A percentile compares a stretch with the other conserved stretches of the same genome.
phyloP scores from a whole-genome alignment of 1,140 invertebrate genomes.

The Mamestra configurata region DNA sequence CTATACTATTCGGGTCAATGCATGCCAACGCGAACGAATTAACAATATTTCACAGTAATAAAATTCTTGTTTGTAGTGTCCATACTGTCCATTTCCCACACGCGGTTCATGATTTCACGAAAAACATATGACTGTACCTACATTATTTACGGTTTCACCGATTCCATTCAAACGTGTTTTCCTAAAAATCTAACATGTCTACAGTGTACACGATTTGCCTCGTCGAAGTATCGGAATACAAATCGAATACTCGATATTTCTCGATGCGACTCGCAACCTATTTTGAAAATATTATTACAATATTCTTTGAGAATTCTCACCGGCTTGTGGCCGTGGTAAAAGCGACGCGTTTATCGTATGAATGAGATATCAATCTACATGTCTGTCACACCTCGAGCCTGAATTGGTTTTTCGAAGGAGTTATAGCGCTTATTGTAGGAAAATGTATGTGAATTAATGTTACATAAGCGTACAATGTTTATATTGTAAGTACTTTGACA shows the following conservation, averaged over 20 bases:
- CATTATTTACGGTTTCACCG: background rate
- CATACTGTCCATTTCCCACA: background rate
- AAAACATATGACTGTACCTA: background rate
- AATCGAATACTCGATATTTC: conserved; percentile 39
- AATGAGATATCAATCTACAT: conserved; percentile 40
- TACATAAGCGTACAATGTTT: too few species aligned
- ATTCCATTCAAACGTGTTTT: background rate
- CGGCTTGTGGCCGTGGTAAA: background rate
- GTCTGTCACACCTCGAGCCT: conserved; percentile 12
- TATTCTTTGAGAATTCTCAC: conserved; percentile 31
- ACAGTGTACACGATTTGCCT: conserved; percentile 11
- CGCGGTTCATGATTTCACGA: background rate
- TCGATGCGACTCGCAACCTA: conserved; percentile 2
- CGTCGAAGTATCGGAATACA: conserved; percentile 34
- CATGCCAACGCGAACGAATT: too few species aligned
- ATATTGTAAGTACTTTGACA: too few species aligned
- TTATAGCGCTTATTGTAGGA: conserved; percentile 25
- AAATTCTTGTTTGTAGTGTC: background rate
- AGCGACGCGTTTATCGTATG: conserved; percentile 31
- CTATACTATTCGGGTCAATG: too few species aligned
- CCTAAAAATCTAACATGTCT: conserved; percentile 3
- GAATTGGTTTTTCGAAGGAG: conserved; percentile 32
- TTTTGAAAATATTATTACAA: conserved; percentile 12
- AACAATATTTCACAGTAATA: too few species aligned
- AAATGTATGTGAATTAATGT: background rate